Base-by-base conservation (phyloP, 1,140 invertebrate genomes). In the Neodiprion virginianus region DNA sequence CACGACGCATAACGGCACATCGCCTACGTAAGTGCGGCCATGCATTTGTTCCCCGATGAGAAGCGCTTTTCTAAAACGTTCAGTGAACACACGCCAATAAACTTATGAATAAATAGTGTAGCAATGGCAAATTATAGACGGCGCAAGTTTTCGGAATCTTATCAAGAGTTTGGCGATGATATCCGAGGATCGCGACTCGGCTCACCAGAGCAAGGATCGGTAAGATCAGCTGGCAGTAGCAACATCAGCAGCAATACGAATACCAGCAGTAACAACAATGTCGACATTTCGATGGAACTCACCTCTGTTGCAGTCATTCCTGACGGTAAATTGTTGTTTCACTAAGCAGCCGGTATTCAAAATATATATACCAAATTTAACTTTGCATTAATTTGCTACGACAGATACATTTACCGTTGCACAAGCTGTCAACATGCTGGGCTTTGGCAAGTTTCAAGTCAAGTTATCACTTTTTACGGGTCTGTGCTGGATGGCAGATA, bases 391-490 rank as follows among this genome's bases (percentile, higher is more conserved):
- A 14, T 61, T 61, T 17, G 53, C 28, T 40, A 61, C 78, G 79
- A 75, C 86, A 96, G 96, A 97, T 88, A 96, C 95, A n/a, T 98
- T 94, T 84, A 98, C 97, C 49, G 95, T 98, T 1, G 95, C 96
- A 79, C 96, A 98, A 88, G 97, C 97, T 69, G 96, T 99, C n/a
- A 98, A 98, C 90, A 92, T 94, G 1, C 90, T 98, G 74, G 97
- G 97, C 8, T 99, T 99, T 91, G 97, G 97, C 23, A 96, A 94
- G 90, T 98, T 98, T 87, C 97, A 98, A 93, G 93, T 98, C 0
- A 97, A 97, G 83, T 83, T 96, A 21, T 96, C 95, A 1, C 88
- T 96, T 17, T 94, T 95, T 80, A 96, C 95, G 49, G 95, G 95
- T 1, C 88, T 97, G 7, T 96, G 95, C 83, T 96, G 97, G 97